Conservation (phyloP, 2,113 vertebrate species). For the Aspidoscelis tigris region DNA sequence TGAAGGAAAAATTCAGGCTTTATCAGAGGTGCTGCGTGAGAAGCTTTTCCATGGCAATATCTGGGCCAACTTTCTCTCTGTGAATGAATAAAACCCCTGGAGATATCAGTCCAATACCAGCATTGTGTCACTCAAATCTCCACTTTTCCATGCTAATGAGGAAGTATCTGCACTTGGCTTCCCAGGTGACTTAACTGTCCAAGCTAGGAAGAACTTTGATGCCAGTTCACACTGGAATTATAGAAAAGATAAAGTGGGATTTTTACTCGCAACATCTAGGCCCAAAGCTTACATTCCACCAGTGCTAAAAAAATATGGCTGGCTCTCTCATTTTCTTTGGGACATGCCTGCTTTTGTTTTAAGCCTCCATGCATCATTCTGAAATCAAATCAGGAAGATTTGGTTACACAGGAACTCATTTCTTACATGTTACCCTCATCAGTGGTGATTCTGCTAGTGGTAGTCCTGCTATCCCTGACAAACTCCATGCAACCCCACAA, state of each 20-base stretch:
- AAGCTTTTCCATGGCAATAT: not conserved
- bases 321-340: too few species aligned
- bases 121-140: conserved; percentile 8
- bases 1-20: not conserved
- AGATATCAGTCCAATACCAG: not conserved
- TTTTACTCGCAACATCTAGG: not conserved
- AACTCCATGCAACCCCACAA: too few species aligned
- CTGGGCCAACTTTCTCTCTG: not conserved
- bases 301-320: too few species aligned
- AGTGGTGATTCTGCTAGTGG: too few species aligned
- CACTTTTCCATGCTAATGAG: conserved; percentile 23
- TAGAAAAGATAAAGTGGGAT: conserved; percentile 4
- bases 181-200: conserved; percentile 17
- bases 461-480: too few species aligned
- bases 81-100: conserved; percentile 7
- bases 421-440: too few species aligned
- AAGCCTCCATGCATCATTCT: too few species aligned
- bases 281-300: conserved; percentile 1
- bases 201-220: conserved; percentile 4
- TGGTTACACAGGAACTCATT: too few species aligned
- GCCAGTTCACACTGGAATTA: conserved; percentile 7
- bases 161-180: conserved; percentile 4
- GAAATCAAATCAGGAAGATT: too few species aligned
- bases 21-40: not conserved
- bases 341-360: too few species aligned